Evolutionary conservation across 2,888 invertebrate genomes (phyloP), one percentile per base, ranked within the genome.

Genomic region (Pristionchus fissidentatus): DNA sequence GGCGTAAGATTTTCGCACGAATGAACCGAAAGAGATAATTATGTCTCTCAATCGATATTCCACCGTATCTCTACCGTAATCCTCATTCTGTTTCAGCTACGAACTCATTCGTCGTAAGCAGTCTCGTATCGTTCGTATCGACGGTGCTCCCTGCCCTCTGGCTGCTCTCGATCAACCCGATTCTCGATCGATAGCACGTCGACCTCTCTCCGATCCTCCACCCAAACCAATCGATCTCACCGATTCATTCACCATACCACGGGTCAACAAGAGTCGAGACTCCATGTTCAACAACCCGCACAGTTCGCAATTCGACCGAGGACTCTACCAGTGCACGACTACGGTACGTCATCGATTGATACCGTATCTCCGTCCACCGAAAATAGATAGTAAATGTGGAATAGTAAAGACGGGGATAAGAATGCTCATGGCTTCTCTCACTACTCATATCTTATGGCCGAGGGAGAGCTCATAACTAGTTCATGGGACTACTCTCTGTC

Each of bases 221-320:
- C 49, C 78, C 35, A 79, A 55, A 29, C 38, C 57, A 46, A 87
- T 86, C 13, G 89, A 88, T 57, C 55, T 86, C 1, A 83, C 88
- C 7, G 83, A 83, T 15, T 84, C 88, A 32, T 91, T 91, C 85
- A 88, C 86, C 41, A 90, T 91, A 29, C 91, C 91, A 3, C 87
- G 86, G 83, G 84, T 86, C 3, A 84, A 87, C 22, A 85, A 86
- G 55, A 85, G 85, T 8, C 84, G 85, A 0, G 84, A 87, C n/a
- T 89, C 90, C 60, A 92, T 92, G 92, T 92, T 92, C 82, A 84
- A 87, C 8, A 90, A 88, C 35, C 85, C 89, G 2, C 88, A 90
- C 57, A 89, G 91, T 62, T 88, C 86, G 57, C 89, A 92, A 66
- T 89, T 92, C 82, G 90, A 92, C 80, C 85, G 90, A 75, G 90